Evolutionary conservation across 1,140 invertebrate species (phyloP), one percentile per base, ranked within the genome.

Genomic region (Colletes gigas): DNA sequence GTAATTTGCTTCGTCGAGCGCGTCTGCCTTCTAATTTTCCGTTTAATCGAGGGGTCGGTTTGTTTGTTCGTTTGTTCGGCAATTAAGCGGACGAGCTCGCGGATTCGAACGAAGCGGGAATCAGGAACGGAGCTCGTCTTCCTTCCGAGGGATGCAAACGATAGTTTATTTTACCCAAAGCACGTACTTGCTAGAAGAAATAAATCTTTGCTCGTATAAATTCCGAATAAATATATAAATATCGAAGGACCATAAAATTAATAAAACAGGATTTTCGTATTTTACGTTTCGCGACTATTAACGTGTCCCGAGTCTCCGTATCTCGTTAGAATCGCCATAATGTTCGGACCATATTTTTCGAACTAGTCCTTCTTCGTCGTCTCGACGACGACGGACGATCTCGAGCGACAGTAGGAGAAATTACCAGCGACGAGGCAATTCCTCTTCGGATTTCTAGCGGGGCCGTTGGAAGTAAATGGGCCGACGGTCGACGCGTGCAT

Each of bases 401-500:
- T 9, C 52, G 19, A 44, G 30, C 50, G 73, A 76, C 73, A 57
- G 63, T n/a, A 1, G n/a, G 30, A 55, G n/a, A 59, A 65, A 74
- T 71, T 66, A 71, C 39, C 59, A 3, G 47, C 47, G 41, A 75
- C 30, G 59, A 21, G 57, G 60, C 50, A 69, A 70, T 70, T 21
- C 14, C n/a, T 30, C 50, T 15, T 21, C 21, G 60, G 15, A 73
- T 78, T 63, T 44, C 8, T 41, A 4, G 15, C 39, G 12, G 3
- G 74, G 74, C 9, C 57, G 19, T 41, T 41, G 30, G 44, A n/a
- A 14, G 65, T 44, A 67, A 67, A 67, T 52, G 65, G 41, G 10
- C 62, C 62, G 62, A 41, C 62, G 21, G 21, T 10, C 39, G 30
- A 59, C 66, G 82, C 72, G 66, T 83, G 80, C 84, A 83, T 79